Evolutionary conservation across 2,113 vertebrate genomes (phyloP), one percentile per base, ranked within the genome.

Genomic region (Anoura caudifer): DNA sequence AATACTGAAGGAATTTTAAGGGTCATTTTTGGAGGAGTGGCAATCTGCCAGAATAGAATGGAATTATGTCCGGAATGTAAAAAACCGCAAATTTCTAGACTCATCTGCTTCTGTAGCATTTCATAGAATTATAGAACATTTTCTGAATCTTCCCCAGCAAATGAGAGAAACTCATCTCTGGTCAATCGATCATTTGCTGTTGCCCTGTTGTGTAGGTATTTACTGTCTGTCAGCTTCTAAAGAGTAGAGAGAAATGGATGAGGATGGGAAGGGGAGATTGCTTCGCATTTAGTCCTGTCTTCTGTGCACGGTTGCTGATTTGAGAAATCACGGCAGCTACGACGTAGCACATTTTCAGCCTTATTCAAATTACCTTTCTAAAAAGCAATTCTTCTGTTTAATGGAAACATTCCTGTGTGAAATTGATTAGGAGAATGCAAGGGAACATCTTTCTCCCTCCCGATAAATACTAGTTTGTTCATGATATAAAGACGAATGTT

Each of bases 71-170:
- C 84, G 12, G 73, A 91, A 86, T 95, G 5, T 36, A 73, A 80
- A 85, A 69, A 33, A 4, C 28, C 45, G 16, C 20, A 61, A 59
- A 67, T 94, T 92, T 79, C 26, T 90, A 76, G 45, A 82, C 19
- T 91, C 9, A 82, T 36, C n/a, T 91, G 52, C 65, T 95, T 19
- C 36, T 65, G 14, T 67, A 61, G 26, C 43, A 36, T 95, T 83
- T 81, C 10, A 59, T 59, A n/a, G 31, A 93, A 73, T 77, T 94
- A 73, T 83, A 47, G 41, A 88, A 9, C 26, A 54, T 93, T 93
- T 95, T 95, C 63, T 89, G 72, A 92, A 75, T 93, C 65, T 59
- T 91, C 36, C 8, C 80, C 89, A n/a, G 73, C n/a, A 96, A 61
- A 75, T 76, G 33, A 89, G 56, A 93, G 43, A 86, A 95, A 70